Conservation (phyloP, 2,113 vertebrate genomes). For the Scytalopus superciliaris region DNA sequence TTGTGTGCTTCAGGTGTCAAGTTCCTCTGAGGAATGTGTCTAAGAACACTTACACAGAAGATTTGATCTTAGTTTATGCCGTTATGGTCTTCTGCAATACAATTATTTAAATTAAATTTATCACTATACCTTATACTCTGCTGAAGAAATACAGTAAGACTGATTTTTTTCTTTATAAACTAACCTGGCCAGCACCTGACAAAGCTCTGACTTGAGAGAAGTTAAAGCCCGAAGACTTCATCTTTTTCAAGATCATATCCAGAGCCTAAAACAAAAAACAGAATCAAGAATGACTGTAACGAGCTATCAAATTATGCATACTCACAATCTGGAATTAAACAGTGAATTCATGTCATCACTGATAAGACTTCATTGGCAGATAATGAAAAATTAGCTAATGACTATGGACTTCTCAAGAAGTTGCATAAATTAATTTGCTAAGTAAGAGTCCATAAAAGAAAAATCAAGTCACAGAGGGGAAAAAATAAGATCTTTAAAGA, state of each 20-base stretch:
- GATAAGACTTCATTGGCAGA: not conserved
- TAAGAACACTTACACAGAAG: not conserved
- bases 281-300: not conserved
- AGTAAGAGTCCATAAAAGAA: not conserved
- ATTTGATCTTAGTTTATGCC: not conserved
- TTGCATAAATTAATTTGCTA: not conserved
- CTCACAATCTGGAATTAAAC: not conserved
- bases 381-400: not conserved
- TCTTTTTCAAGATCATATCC: slow-evolving; percentile 87
- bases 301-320: slow-evolving; percentile 8
- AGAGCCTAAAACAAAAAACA: slow-evolving; percentile 82
- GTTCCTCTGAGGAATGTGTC: not conserved
- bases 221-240: slow-evolving; percentile 83
- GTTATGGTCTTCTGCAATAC: not conserved
- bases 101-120: not conserved
- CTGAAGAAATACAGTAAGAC: not conserved
- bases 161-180: not conserved
- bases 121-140: not conserved
- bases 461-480: not conserved
- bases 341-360: not conserved
- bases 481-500: not conserved
- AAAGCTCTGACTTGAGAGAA: slow-evolving; percentile 85
- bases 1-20: not conserved
- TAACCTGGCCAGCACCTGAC: slow-evolving; percentile 93
- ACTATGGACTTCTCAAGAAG: slow-evolving; percentile 2